A percentile compares a stretch with the other conserved stretches of the same genome.
These are phyloP conservation scores for Perizoma affinitatum DNA, from an alignment of 2,888 invertebrate genomes.

Conservation along the genomic window DNA sequence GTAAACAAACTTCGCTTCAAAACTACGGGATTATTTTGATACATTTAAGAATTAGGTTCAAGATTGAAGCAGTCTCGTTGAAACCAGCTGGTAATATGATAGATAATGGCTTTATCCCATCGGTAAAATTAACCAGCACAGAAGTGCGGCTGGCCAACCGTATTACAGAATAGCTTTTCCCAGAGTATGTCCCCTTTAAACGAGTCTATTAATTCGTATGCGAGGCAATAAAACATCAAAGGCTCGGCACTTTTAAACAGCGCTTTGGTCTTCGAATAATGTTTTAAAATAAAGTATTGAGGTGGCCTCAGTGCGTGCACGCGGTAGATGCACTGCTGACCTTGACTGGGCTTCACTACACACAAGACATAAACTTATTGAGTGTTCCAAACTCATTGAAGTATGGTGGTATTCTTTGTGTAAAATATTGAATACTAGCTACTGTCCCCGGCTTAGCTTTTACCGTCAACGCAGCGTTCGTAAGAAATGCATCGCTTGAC, in stretches of 20 bases:
- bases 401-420: too few relatives aligned
- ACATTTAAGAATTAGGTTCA: conserved; percentile 4
- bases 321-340: conserved; percentile 54
- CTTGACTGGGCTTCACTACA: conserved; percentile 48
- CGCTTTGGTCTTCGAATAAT: conserved; percentile 37
- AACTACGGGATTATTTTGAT: conserved; percentile 9
- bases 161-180: conserved; percentile 3
- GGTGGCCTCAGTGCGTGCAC: conserved; percentile 47
- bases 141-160: background rate
- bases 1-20: conserved; percentile 9
- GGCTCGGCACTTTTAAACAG: conserved; percentile 30
- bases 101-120: conserved; percentile 9
- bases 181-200: conserved; percentile 13
- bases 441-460: too few relatives aligned
- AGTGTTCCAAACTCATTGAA: background rate
- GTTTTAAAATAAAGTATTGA: conserved; percentile 52
- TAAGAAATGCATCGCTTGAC: too few relatives aligned
- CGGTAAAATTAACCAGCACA: background rate
- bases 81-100: background rate
- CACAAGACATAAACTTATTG: conserved; percentile 28
- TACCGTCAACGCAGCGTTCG: too few relatives aligned
- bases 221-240: conserved; percentile 32
- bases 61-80: conserved; percentile 2
- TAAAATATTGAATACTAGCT: too few relatives aligned
- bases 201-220: conserved; percentile 23